Percentiles rank a stretch among this genome's conserved stretches.
These are phyloP conservation scores for Phenganax marumi DNA, from an alignment of 92 coral and sea anemone species.

Conservation along the genomic window DNA sequence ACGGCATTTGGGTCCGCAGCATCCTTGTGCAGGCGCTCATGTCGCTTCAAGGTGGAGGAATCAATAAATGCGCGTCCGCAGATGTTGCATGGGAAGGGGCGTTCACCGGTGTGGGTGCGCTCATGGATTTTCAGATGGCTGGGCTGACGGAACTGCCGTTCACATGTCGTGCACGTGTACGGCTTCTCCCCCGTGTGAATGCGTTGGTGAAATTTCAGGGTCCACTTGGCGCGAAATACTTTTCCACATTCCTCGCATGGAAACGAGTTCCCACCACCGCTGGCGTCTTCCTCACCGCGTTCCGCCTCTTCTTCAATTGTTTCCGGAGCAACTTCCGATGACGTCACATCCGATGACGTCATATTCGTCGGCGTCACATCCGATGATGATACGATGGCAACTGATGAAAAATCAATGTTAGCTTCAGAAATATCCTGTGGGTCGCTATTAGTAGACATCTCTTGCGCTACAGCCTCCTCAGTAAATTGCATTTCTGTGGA, in stretches of 20 bases:
- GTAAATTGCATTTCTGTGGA: slow-evolving; percentile 14
- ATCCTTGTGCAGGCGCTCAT: slow-evolving; percentile 36
- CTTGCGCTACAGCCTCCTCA: background rate
- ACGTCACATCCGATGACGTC: background rate
- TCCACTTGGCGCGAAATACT: slow-evolving; percentile 43
- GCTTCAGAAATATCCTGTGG: slow-evolving; percentile 12
- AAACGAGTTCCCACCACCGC: slow-evolving; percentile 21
- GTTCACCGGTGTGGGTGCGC: slow-evolving; percentile 41
- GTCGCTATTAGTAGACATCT: slow-evolving; percentile 14
- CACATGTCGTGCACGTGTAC: slow-evolving; percentile 46
- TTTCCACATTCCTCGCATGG: slow-evolving; percentile 36
- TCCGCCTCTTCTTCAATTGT: slow-evolving; percentile 14
- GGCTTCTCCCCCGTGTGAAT: slow-evolving; percentile 40
- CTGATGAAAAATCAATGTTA: background rate
- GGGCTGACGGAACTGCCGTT: slow-evolving; percentile 43
- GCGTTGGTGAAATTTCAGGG: slow-evolving; percentile 35
- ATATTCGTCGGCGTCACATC: slow-evolving; percentile 14
- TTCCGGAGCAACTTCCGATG: slow-evolving; percentile 18
- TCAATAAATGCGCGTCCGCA: slow-evolving; percentile 48
- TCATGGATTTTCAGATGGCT: slow-evolving; percentile 37
- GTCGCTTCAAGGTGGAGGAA: slow-evolving; percentile 38
- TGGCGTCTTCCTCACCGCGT: background rate
- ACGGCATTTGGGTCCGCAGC: slow-evolving; percentile 30
- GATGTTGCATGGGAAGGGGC: slow-evolving; percentile 20
- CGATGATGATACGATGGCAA: background rate